Percentiles rank a stretch among this genome's conserved stretches.
Evolutionary conservation across 1,140 invertebrate species (phyloP).

Genomic region (Leucophenga varia): DNA sequence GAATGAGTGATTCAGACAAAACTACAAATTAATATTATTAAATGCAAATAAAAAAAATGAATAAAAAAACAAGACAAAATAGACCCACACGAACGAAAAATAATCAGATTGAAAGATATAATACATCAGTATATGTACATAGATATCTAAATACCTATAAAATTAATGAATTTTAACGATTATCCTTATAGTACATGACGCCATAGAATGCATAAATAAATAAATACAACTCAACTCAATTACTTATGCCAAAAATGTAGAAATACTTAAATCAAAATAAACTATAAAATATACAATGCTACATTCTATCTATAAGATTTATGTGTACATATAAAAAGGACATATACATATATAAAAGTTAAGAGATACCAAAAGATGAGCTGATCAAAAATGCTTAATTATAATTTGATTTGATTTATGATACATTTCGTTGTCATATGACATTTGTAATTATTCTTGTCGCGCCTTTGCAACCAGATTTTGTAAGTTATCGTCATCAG

Average conservation of each 20-base stretch:
- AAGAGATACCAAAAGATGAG: slow-evolving; percentile 27
- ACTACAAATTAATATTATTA: slow-evolving; percentile 40
- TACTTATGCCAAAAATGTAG: slow-evolving; percentile 53
- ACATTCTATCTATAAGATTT: too few relatives aligned
- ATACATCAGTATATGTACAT: too few relatives aligned
- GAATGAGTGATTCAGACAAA: slow-evolving; percentile 32
- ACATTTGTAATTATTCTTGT: slow-evolving; percentile 57
- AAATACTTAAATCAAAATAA: slow-evolving; percentile 39
- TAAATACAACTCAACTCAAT: slow-evolving; percentile 43
- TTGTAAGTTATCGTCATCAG: slow-evolving; percentile 16
- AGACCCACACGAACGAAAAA: slow-evolving; percentile 10
- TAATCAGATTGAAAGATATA: neutral
- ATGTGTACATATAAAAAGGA: slow-evolving; percentile 8
- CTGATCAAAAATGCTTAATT: slow-evolving; percentile 55
- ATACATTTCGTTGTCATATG: slow-evolving; percentile 49
- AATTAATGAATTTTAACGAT: slow-evolving; percentile 46
- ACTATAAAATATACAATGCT: too few relatives aligned
- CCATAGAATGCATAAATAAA: slow-evolving; percentile 41
- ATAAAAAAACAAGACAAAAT: slow-evolving; percentile 3
- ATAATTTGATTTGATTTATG: slow-evolving; percentile 57
- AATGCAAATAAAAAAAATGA: slow-evolving; percentile 39
- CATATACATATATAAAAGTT: slow-evolving; percentile 6
- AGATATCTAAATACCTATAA: slow-evolving; percentile 20
- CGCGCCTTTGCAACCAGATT: slow-evolving; percentile 39
- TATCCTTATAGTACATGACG: slow-evolving; percentile 43